Evolutionary conservation across 2,113 vertebrate genomes (phyloP), one percentile per base, ranked within the genome.

Genomic region (Carassius auratus): DNA sequence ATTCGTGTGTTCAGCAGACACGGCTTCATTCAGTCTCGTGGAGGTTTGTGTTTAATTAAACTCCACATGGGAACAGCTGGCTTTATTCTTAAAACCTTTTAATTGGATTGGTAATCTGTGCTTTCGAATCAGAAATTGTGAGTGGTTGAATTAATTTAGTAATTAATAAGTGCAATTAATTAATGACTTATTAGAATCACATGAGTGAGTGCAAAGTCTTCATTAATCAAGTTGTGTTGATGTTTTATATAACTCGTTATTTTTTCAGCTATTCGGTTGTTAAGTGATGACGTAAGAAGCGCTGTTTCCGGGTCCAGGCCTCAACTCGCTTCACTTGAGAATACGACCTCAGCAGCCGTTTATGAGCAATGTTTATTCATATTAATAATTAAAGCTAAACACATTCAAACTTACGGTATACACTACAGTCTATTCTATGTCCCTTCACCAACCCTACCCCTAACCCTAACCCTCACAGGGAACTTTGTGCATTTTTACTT

Each of bases 111-210:
- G 55, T 79, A 79, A 62, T 62, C 76, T 62, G 12, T 79, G 55
- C n/a, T 79, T 79, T 79, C 33, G 42, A 21, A 62, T 79, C 76
- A 62, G 76, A 79, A 79, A n/a, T 61, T n/a, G n/a, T 23, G 57
- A 61, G 36, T 42, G 33, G 21, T 8, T 79, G 33, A 79, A 79
- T 62, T 79, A 36, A 61, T 78, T 61, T n/a, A 61, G 76, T n/a
- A 61, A 61, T 78, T 61, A 62, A 79, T 62, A 55, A 33, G 48
- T 76, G 48, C 50, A 52, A 55, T 76, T 71, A 55, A 52, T 55
- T 42, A 79, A 79, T 79, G 21, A 9, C 57, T 21, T 79, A 42
- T 79, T 79, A 42, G 21, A 42, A 62, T 61, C 42, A 8, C 55
- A 13, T 23, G 33, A 79, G 19, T 61, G 55, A 61, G 21, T 78